Conservation (phyloP, 2,888 invertebrate genomes). For the Myathropa florea region DNA sequence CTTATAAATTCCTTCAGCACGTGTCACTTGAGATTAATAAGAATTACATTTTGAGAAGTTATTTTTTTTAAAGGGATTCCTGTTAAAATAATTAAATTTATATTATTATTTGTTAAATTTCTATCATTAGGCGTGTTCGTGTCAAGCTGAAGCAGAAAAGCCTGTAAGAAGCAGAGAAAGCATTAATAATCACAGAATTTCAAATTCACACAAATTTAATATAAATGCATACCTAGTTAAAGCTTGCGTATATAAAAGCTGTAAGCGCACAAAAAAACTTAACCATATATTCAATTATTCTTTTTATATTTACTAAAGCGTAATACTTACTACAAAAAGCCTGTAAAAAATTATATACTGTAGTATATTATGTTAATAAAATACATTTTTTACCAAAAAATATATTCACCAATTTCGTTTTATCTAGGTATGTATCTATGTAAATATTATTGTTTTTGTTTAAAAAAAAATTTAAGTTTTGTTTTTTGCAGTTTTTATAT, state of each 20-base stretch:
- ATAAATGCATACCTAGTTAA: slow-evolving; percentile 5
- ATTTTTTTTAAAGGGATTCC: neutral
- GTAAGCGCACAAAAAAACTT: slow-evolving; percentile 19
- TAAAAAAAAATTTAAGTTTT: neutral
- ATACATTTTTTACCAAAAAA: slow-evolving; percentile 31
- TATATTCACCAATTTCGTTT: slow-evolving; percentile 32
- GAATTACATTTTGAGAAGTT: neutral
- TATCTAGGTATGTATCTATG: neutral
- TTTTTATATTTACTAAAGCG: slow-evolving; percentile 47
- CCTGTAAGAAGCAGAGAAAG: slow-evolving; percentile 59
- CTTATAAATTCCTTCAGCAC: neutral
- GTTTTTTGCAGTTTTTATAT: neutral
- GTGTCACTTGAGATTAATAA: neutral
- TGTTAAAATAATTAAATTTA: neutral
- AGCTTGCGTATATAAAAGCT: slow-evolving; percentile 24
- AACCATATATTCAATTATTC: neutral
- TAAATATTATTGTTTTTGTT: neutral
- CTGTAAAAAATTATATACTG: slow-evolving; percentile 74
- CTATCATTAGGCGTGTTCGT: neutral
- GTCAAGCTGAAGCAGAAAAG: slow-evolving; percentile 44
- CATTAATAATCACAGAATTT: slow-evolving; percentile 36
- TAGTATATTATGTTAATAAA: slow-evolving; percentile 50
- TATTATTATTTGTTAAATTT: neutral
- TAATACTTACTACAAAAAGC: slow-evolving; percentile 78
- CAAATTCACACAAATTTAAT: neutral